A percentile compares a stretch with the other conserved stretches of the same genome.
Conservation (phyloP, 2,888 invertebrate genomes). For the Eulithis testata region DNA sequence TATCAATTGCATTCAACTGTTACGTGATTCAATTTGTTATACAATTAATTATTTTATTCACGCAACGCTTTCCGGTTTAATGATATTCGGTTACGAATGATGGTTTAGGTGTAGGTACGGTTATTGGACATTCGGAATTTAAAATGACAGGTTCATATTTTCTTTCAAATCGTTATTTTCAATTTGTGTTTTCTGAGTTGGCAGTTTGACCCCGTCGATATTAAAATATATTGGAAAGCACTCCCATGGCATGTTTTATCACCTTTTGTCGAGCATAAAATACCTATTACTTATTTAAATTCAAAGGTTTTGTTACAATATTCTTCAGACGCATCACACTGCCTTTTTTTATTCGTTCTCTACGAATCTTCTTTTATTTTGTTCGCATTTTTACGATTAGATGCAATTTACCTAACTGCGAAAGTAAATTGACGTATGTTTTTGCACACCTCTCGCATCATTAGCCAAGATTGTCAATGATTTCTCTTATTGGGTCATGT, state of each 20-base stretch:
- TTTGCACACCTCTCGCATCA: conserved; percentile 18
- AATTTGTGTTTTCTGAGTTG: not conserved
- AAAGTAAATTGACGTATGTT: conserved; percentile 12
- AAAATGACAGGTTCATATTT: not conserved
- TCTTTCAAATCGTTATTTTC: not conserved
- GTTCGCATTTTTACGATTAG: not conserved
- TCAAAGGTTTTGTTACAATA: too few relatives aligned
- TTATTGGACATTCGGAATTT: conserved; percentile 27
- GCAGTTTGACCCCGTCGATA: too few relatives aligned
- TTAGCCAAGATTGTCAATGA: conserved; percentile 16
- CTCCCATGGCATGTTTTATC: too few relatives aligned
- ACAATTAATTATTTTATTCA: conserved; percentile 66
- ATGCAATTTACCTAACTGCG: conserved; percentile 13
- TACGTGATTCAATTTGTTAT: conserved; percentile 63
- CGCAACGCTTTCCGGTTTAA: conserved; percentile 61
- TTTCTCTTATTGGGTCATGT: conserved; percentile 13
- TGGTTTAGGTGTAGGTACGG: conserved; percentile 30
- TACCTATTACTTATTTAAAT: too few relatives aligned
- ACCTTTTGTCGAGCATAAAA: too few relatives aligned
- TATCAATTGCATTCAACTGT: conserved; percentile 42
- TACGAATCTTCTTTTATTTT: not conserved
- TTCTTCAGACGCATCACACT: not conserved
- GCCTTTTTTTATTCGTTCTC: not conserved
- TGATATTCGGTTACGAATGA: conserved; percentile 52
- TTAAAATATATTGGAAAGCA: too few relatives aligned